These are phyloP conservation scores for Lamprotornis superbus DNA, from an alignment of 2,113 vertebrate genomes.

Conservation along the genomic window DNA sequence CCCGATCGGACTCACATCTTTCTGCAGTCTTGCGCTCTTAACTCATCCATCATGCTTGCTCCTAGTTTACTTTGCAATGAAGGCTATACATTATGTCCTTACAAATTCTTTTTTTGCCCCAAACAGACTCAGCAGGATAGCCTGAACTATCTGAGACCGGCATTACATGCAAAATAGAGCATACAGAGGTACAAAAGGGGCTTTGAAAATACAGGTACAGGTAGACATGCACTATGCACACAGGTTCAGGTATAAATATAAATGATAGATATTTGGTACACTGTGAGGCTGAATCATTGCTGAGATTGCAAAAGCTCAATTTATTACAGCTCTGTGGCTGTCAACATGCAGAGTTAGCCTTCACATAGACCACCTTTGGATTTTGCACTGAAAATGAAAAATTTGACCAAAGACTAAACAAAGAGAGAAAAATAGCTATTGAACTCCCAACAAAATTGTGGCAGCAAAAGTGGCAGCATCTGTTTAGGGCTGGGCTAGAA, in stretches of 20 bases:
- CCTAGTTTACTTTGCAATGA: background rate
- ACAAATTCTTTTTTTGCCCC: background rate
- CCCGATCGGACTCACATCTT: rapidly evolving
- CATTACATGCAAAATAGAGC: background rate
- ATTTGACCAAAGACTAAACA: background rate
- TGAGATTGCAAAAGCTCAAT: background rate
- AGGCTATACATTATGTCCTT: background rate
- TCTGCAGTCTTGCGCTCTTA: background rate
- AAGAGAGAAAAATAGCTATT: background rate
- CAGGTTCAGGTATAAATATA: background rate
- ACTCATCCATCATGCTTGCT: background rate
- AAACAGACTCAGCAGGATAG: background rate
- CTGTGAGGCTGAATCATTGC: background rate
- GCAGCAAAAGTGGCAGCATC: background rate
- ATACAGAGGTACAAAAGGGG: background rate
- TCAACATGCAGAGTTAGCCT: background rate
- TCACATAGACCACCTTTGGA: background rate
- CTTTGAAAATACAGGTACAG: background rate
- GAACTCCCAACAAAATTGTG: background rate
- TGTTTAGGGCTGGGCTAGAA: background rate
- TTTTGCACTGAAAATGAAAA: background rate
- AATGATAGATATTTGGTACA: background rate
- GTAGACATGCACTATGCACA: background rate
- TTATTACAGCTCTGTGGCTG: background rate
- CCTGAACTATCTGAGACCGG: background rate